Evolutionary conservation across 2,113 vertebrate species (phyloP), one percentile per base, ranked within the genome.

Genomic region (Corydoras sp.): DNA sequence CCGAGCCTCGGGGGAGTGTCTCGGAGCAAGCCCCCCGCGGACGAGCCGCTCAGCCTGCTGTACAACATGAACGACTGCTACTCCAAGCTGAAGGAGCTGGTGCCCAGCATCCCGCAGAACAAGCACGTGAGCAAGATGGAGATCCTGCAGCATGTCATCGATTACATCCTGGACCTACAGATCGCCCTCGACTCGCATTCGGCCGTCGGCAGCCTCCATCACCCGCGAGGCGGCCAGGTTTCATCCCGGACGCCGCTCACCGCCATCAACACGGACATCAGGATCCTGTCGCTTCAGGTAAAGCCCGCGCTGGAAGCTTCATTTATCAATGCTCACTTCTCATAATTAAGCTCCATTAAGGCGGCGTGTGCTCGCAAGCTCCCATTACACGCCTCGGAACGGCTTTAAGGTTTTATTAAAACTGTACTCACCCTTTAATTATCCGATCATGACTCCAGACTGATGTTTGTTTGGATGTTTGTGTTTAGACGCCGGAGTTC

Each of bases 61-160:
- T 98, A 98, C 90, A 98, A 99, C 84, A 99, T 99, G 97, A 98
- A 98, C 84, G 95, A 98, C 87, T 99, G 97, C 90, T 98, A 98
- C 88, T 98, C 94, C 62, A 98, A 98, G 83, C 91, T 99, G 86
- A 97, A 98, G 79, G 96, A 98, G 89, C 92, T 99, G 82, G 96
- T 99, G 88, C 96, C 97, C 79, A 98, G 95, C 90, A 98, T 98
- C 88, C 96, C 95, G 0, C 96, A 97, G 87, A 94, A 98, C 89
- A 97, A 94, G 91, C 98, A 94, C 89, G 95, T 99, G 81, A 98
- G 94, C 94, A 98, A 95, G 92, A 98, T 99, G 95, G 96, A 99
- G 91, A 99, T 99, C 90, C 87, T 99, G 86, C 97, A 99, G 91
- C 97, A 99, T 82, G 96, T 99, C 81, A 99, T 99, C 83, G 96